phyloP scores from a whole-genome alignment of 2,888 invertebrate species.

The Sphaerophoria rueppellii region DNA sequence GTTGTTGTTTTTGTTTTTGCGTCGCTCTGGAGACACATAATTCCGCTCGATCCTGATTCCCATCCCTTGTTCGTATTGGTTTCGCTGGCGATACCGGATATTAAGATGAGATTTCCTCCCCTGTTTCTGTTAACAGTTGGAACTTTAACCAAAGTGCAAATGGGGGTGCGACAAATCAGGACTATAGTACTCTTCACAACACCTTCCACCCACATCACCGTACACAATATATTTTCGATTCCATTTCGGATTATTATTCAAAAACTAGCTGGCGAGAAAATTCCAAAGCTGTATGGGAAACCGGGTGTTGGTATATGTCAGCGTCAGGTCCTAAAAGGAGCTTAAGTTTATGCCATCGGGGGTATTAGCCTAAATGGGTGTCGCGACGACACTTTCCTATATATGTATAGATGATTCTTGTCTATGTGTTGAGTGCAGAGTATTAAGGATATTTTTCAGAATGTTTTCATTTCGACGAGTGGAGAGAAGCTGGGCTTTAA shows the following conservation, averaged over 20 bases:
- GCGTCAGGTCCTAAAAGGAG: conserved; percentile 60
- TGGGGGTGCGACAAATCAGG: conserved; percentile 53
- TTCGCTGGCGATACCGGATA: conserved; percentile 11
- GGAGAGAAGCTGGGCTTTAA: conserved; percentile 7
- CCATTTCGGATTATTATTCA: conserved; percentile 68
- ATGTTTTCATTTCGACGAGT: conserved; percentile 57
- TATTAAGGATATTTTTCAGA: conserved; percentile 54
- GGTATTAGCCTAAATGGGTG: conserved; percentile 71
- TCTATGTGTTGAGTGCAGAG: conserved; percentile 3
- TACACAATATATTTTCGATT: conserved; percentile 42
- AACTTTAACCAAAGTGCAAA: conserved; percentile 23
- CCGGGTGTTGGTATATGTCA: conserved; percentile 12
- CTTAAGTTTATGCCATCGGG: conserved; percentile 71
- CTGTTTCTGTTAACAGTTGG: conserved; percentile 23
- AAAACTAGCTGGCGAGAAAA: conserved; percentile 65
- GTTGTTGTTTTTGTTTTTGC: conserved; percentile 24
- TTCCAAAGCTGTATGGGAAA: conserved; percentile 57
- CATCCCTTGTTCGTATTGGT: conserved; percentile 17
- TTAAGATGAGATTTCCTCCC: conserved; percentile 19
- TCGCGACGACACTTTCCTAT: conserved; percentile 64
- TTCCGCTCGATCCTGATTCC: conserved; percentile 41
- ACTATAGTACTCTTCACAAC: background rate
- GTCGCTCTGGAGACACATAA: conserved; percentile 54
- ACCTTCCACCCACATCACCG: conserved; percentile 4
- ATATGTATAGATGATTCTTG: conserved; percentile 1